phyloP scores from a whole-genome alignment of 1,140 invertebrate species.

The Neodiprion virginianus region DNA sequence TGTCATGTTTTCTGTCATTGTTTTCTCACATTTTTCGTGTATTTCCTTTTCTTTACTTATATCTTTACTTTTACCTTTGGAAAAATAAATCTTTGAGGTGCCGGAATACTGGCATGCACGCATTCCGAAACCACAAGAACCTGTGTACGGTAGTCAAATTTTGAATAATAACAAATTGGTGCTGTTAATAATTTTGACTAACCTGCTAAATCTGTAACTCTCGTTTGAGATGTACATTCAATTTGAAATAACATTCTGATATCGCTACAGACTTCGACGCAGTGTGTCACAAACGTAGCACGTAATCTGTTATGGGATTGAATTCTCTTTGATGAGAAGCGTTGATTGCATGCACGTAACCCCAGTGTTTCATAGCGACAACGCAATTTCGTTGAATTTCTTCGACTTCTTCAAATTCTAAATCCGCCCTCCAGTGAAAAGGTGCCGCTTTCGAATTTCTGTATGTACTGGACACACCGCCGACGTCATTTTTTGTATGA shows the following conservation, averaged over 20 bases:
- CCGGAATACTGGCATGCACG: neutral
- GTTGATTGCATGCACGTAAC: constrained; percentile 68
- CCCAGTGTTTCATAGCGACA: constrained; percentile 81
- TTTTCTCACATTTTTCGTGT: too few relatives aligned
- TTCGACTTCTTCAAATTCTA: constrained; percentile 74
- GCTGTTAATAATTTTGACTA: neutral
- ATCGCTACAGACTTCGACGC: neutral
- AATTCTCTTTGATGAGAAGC: constrained; percentile 64
- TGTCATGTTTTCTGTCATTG: neutral
- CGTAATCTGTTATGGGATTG: constrained; percentile 61
- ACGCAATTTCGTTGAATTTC: constrained; percentile 70
- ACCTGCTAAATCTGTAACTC: constrained; percentile 5
- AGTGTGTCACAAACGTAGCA: constrained; percentile 41
- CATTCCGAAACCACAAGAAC: neutral
- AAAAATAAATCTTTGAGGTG: neutral
- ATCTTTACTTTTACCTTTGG: neutral
- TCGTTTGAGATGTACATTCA: neutral
- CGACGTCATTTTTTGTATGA: constrained; percentile 80
- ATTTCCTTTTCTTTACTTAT: too few relatives aligned
- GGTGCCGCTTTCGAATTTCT: constrained; percentile 82
- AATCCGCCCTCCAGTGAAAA: constrained; percentile 82
- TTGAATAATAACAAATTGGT: too few relatives aligned
- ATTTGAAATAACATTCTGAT: neutral
- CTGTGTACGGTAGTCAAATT: too few relatives aligned
- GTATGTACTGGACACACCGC: constrained; percentile 85